Percentiles rank a stretch among this genome's conserved stretches.
These are phyloP conservation scores for Galerucella nymphaeae DNA, from an alignment of 2,888 invertebrate species.

Conservation along the genomic window DNA sequence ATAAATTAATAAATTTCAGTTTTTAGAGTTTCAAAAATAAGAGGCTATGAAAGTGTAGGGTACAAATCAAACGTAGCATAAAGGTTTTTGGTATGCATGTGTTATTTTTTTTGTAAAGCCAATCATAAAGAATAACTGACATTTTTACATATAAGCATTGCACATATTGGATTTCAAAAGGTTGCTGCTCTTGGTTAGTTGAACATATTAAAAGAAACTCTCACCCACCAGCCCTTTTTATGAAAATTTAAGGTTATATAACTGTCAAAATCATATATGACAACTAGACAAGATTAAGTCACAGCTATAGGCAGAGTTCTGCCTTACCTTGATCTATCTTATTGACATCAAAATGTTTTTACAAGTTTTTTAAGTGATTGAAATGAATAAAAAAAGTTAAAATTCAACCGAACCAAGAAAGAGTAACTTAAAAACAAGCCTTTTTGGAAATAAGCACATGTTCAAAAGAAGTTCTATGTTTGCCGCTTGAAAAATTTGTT, in stretches of 20 bases:
- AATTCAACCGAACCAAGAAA: conserved; percentile 3
- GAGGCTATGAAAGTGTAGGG: not conserved
- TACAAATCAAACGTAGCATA: conserved; percentile 8
- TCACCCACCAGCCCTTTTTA: not conserved
- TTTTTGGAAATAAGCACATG: not conserved
- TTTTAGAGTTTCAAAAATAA: conserved; percentile 5
- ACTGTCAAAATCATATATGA: no score
- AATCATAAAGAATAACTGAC: not conserved
- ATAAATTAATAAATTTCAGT: not conserved
- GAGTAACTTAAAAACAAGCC: not conserved
- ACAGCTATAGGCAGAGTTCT: no score
- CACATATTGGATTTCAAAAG: not conserved
- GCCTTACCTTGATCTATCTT: no score
- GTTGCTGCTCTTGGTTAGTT: not conserved
- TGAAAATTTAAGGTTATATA: no score
- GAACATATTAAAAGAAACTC: not conserved
- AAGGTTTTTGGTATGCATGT: conserved; percentile 17
- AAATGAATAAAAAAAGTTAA: not conserved
- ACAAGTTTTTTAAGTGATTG: not conserved
- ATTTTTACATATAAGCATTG: not conserved
- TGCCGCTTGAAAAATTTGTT: not conserved
- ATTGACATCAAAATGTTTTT: no score
- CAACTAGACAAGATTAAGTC: no score
- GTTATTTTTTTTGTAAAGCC: not conserved
- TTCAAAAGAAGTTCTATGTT: not conserved